phyloP scores from a whole-genome alignment of 2,113 vertebrate genomes.

The Aspidoscelis tigris region DNA sequence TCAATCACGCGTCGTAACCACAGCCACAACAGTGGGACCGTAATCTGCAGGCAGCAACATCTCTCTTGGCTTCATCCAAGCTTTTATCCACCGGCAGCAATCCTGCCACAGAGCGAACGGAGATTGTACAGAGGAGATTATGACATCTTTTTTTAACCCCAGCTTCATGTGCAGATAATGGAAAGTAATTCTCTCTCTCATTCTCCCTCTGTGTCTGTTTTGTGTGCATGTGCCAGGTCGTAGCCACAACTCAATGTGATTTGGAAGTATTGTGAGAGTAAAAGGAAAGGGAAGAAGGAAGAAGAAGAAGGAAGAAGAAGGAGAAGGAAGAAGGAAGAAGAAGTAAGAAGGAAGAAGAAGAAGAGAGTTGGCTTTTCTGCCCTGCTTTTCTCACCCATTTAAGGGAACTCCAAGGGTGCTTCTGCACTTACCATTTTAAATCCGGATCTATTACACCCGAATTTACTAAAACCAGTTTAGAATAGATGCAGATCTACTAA shows the following conservation, averaged over 20 bases:
- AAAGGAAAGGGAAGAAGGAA: not conserved
- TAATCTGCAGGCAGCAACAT: not conserved
- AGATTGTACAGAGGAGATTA: slow-evolving; percentile 1
- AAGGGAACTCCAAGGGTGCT: too few relatives aligned
- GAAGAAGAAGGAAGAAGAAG: too few relatives aligned
- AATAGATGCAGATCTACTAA: too few relatives aligned
- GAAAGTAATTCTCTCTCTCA: not conserved
- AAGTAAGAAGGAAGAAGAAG: too few relatives aligned
- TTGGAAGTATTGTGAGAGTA: slow-evolving; percentile 2
- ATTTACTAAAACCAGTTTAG: too few relatives aligned
- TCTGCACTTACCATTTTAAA: too few relatives aligned
- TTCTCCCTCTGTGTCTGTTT: not conserved
- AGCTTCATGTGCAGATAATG: not conserved
- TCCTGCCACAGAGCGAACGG: not conserved
- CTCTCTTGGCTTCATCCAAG: not conserved
- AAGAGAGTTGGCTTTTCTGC: not conserved
- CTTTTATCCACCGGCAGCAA: not conserved
- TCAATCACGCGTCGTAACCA: not conserved
- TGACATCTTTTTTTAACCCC: not conserved
- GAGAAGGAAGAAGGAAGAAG: not conserved
- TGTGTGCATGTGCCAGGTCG: not conserved
- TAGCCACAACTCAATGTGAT: slow-evolving; percentile 2
- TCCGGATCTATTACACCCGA: too few relatives aligned
- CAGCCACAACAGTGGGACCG: not conserved
- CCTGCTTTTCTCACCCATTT: too few relatives aligned